These are phyloP conservation scores for Hypothenemus hampei DNA, from an alignment of 1,140 invertebrate genomes.

Conservation along the genomic window DNA sequence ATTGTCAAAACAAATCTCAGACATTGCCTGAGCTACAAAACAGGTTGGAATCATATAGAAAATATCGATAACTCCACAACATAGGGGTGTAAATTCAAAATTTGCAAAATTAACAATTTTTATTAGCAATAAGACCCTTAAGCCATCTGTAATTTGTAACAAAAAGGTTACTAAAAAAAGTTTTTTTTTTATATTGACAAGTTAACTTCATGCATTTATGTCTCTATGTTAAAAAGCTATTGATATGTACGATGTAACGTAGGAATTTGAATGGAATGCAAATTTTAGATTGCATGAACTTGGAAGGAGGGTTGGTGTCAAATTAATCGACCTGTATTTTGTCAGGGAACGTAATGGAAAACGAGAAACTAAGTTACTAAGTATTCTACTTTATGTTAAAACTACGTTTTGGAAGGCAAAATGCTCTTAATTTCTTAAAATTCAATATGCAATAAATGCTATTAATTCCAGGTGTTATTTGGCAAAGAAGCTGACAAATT, in stretches of 20 bases:
- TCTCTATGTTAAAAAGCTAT: too few relatives aligned
- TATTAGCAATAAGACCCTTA: too few relatives aligned
- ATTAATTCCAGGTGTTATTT: constrained; percentile 74
- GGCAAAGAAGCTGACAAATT: constrained; percentile 97
- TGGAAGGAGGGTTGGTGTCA: constrained; percentile 90
- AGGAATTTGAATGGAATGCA: neutral
- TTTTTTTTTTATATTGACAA: too few relatives aligned
- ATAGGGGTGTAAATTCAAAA: too few relatives aligned
- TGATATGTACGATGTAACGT: too few relatives aligned
- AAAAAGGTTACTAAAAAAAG: too few relatives aligned
- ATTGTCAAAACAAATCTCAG: constrained; percentile 93
- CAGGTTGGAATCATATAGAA: too few relatives aligned
- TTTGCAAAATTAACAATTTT: too few relatives aligned
- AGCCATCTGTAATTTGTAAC: too few relatives aligned
- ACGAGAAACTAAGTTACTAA: constrained; percentile 91
- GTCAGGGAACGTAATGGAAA: constrained; percentile 90
- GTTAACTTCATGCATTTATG: too few relatives aligned
- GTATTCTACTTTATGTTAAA: constrained; percentile 94
- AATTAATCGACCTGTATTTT: constrained; percentile 90
- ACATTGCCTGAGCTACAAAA: constrained; percentile 92
- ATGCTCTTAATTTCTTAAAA: too few relatives aligned
- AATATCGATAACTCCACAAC: too few relatives aligned
- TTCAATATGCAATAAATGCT: neutral
- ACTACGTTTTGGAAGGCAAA: constrained; percentile 93
- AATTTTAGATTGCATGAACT: constrained; percentile 79